Conservation (phyloP, 1,140 invertebrate species). For the Brachionus koreanus region DNA sequence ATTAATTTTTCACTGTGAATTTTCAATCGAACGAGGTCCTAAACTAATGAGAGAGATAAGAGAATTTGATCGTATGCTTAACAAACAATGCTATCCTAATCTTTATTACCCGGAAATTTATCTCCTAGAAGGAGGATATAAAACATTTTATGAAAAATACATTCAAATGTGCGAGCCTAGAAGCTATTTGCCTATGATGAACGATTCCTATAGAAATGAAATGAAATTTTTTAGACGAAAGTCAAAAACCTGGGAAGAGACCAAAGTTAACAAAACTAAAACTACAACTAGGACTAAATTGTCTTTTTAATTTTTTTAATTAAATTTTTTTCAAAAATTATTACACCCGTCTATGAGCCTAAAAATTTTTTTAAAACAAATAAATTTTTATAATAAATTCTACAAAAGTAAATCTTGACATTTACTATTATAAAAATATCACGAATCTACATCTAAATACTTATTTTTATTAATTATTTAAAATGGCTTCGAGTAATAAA, state of each 20-base stretch:
- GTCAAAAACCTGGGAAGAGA: slow-evolving; percentile 28
- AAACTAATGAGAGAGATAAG: slow-evolving; percentile 69
- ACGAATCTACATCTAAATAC: too few species aligned
- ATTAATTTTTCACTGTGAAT: slow-evolving; percentile 97
- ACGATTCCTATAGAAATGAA: slow-evolving; percentile 13
- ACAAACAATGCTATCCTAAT: slow-evolving; percentile 77
- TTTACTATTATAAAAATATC: too few species aligned
- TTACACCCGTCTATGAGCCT: background rate
- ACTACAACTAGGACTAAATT: background rate
- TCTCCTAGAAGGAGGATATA: slow-evolving; percentile 87
- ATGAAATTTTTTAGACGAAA: slow-evolving; percentile 41
- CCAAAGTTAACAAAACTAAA: background rate
- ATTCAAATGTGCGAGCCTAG: background rate
- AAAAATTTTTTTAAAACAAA: background rate
- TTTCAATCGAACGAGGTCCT: slow-evolving; percentile 88
- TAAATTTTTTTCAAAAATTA: background rate
- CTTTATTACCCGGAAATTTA: slow-evolving; percentile 91
- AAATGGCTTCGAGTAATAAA: too few species aligned
- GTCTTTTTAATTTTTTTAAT: background rate
- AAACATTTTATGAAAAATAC: slow-evolving; percentile 71
- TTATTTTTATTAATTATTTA: too few species aligned
- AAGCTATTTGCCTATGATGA: slow-evolving; percentile 31
- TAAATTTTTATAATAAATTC: too few species aligned
- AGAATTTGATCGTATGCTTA: slow-evolving; percentile 74
- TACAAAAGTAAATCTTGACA: too few species aligned